phyloP scores from a whole-genome alignment of 2,113 vertebrate genomes.

The Myiagra hebetior region DNA sequence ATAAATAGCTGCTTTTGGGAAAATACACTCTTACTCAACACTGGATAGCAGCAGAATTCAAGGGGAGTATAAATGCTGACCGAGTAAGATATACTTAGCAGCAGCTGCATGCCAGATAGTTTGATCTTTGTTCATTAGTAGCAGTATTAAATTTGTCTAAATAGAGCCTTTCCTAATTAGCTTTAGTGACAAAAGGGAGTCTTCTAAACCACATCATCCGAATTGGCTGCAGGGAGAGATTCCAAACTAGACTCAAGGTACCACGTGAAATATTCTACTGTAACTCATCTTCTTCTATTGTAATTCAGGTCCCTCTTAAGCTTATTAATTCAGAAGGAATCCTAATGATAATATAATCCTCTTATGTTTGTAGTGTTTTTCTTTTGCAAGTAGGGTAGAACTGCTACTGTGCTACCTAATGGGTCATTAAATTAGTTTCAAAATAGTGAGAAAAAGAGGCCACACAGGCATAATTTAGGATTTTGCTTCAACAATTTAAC shows the following conservation, averaged over 20 bases:
- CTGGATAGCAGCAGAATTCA: neutral
- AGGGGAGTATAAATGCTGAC: neutral
- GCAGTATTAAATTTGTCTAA: neutral
- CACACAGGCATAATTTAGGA: neutral
- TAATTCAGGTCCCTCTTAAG: neutral
- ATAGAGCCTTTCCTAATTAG: neutral
- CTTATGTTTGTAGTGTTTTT: neutral
- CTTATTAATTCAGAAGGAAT: neutral
- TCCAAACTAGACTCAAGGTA: neutral
- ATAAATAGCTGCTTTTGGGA: neutral
- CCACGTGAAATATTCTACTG: neutral
- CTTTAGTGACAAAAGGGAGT: neutral
- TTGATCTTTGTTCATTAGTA: neutral
- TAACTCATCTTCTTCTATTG: neutral
- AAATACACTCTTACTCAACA: neutral
- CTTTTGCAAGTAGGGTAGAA: neutral
- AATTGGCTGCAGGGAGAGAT: neutral
- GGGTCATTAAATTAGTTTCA: neutral
- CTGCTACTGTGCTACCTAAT: neutral
- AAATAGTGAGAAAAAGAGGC: neutral
- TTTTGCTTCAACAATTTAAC: neutral
- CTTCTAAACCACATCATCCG: neutral
- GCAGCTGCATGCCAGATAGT: neutral
- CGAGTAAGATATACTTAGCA: neutral
- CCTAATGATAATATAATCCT: constrained; percentile 16